Conservation (phyloP, 2,113 vertebrate genomes). For the Zapornia atra region DNA sequence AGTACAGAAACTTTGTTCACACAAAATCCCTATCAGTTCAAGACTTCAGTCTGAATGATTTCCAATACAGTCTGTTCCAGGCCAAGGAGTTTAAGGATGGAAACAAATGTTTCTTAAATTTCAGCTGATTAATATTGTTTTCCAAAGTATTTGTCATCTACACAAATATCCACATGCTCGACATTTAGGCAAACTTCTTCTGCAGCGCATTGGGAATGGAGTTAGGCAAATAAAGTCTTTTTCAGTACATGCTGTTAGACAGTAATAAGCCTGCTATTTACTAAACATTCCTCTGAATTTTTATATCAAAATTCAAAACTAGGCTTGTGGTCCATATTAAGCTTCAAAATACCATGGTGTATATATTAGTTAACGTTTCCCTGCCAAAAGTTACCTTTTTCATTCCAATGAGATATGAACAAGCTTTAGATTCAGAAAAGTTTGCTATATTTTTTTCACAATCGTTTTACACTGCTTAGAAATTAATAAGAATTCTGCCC, state of each 20-base stretch:
- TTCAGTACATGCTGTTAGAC: background rate
- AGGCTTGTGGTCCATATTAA: background rate
- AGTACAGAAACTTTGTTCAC: background rate
- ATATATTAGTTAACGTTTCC: background rate
- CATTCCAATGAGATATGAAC: background rate
- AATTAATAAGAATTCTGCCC: background rate
- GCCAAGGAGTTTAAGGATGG: slow-evolving; percentile 45
- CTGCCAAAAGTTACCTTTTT: background rate
- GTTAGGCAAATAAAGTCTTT: slow-evolving; percentile 28
- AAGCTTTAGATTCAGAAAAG: background rate
- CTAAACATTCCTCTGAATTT: background rate
- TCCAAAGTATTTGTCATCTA: slow-evolving; percentile 51
- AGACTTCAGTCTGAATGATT: slow-evolving; percentile 48
- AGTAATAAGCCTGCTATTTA: background rate
- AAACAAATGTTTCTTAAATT: slow-evolving; percentile 60
- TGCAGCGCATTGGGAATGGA: background rate
- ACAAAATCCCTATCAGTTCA: background rate
- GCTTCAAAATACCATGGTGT: background rate
- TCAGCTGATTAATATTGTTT: slow-evolving; percentile 67
- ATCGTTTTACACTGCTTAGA: background rate
- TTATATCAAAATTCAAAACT: background rate
- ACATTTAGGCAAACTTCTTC: slow-evolving; percentile 37
- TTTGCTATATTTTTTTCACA: background rate
- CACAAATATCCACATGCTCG: background rate
- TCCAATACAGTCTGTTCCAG: slow-evolving; percentile 52